phyloP scores from a whole-genome alignment of 2,888 invertebrate genomes.

The Clitarchus hookeri region DNA sequence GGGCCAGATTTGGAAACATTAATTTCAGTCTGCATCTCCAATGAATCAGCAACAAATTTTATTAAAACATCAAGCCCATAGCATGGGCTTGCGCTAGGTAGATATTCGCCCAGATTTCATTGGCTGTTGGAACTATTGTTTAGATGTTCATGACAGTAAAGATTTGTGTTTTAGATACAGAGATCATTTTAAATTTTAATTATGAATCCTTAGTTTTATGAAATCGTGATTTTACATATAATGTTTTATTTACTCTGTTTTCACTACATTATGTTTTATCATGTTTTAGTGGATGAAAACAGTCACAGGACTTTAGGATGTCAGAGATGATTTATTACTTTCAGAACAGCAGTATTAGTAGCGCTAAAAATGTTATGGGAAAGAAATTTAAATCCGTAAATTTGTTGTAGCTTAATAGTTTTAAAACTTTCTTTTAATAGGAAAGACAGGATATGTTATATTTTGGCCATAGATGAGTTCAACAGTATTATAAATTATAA shows the following conservation, averaged over 20 bases:
- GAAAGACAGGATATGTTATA: too few relatives aligned
- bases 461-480: too few relatives aligned
- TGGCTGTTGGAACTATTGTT: background rate
- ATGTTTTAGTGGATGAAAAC: background rate
- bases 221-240: background rate
- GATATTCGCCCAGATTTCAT: too few relatives aligned
- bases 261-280: background rate
- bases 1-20: background rate
- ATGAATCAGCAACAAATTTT: background rate
- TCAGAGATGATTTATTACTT: background rate
- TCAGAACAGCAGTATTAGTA: background rate
- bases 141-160: background rate
- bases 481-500: too few relatives aligned
- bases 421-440: background rate
- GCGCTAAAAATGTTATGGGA: background rate
- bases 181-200: background rate
- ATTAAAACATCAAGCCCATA: too few relatives aligned
- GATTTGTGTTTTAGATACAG: background rate
- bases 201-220: background rate
- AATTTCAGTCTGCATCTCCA: background rate
- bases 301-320: background rate
- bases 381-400: background rate
- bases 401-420: background rate
- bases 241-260: too few relatives aligned
- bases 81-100: too few relatives aligned